Base-by-base conservation (phyloP, 2,113 vertebrate genomes). In the Leiothrix lutea region DNA sequence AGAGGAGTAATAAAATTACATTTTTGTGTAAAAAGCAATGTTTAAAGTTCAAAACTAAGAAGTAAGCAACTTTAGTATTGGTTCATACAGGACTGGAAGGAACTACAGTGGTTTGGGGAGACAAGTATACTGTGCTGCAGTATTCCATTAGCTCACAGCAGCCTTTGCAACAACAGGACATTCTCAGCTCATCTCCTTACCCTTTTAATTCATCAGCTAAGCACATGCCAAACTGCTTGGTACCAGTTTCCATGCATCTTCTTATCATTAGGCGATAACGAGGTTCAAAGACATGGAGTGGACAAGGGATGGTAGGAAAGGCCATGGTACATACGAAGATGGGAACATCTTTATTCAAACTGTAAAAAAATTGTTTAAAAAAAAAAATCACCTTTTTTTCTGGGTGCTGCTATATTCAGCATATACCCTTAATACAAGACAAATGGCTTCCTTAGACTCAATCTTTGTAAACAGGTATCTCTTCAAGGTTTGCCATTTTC, bases 301-400 rank as follows among this genome's bases (percentile, higher is more conserved):
- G 99, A 93, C 99, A 99, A 36, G 99, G 98, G 94, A 99, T 98
- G 15, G 99, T 99, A 94, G 99, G 99, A 96, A 99, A 99, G 90
- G 99, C 99, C 98, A 99, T 99, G 64, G 99, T 99, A 85, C 99
- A 99, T 69, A 99, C 98, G 19, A 99, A 99, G 98, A 99, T 99
- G 92, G 99, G 99, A 95, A 99, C 99, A 95, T 99, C 99, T 98
- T 99, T 98, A 97, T 99, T 99, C 95, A 99, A 96, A 96, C 99
- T 99, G 95, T 9, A 96, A 96, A 31, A 79, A 38, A 88, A 74
- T 81, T 29, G 61, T 92, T 85, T 5, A 17, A 48, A 82, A 75
- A 61, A 36, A 64, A 73, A 29, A 15, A 29, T 95, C 28, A 85
- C 48, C 26, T 26, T 89, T 29, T 60, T 33, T 89, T 15, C 74